These are phyloP conservation scores for Teleogryllus occipitalis DNA, from an alignment of 1,140 invertebrate species.

Conservation along the genomic window DNA sequence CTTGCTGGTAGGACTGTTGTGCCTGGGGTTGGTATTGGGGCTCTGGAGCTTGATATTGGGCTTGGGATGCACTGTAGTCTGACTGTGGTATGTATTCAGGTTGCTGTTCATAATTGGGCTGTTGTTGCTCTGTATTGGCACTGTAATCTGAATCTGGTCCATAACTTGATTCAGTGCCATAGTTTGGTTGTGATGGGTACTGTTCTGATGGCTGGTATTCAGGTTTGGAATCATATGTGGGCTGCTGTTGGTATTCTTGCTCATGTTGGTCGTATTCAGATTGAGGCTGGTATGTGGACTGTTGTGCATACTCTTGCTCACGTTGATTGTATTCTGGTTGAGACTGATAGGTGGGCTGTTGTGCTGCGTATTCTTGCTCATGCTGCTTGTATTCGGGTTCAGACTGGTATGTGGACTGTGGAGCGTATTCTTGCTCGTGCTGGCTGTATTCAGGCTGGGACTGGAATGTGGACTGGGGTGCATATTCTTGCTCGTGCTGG, in stretches of 20 bases:
- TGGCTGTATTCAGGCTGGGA: neutral
- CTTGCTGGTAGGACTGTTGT: neutral
- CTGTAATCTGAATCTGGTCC: neutral
- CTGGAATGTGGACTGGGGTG: neutral
- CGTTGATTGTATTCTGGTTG: neutral
- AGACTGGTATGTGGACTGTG: slow-evolving; percentile 9
- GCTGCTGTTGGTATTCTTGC: neutral
- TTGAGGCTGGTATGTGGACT: neutral
- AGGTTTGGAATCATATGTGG: neutral
- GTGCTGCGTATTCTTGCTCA: neutral
- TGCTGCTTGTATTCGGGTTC: neutral
- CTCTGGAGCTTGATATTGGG: neutral
- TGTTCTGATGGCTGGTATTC: neutral
- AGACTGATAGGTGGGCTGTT: neutral
- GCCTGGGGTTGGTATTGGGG: slow-evolving; percentile 9
- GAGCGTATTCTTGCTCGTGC: neutral
- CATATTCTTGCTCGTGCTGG: neutral
- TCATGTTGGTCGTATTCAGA: slow-evolving; percentile 5
- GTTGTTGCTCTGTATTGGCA: neutral
- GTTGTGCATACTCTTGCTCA: neutral
- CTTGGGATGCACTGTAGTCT: neutral
- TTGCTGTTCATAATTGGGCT: neutral
- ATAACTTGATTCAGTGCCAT: neutral
- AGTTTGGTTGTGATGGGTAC: neutral
- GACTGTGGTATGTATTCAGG: neutral